Evolutionary conservation across 2,797 vertebrate species (phyloP), one percentile per base, ranked within the genome.

Genomic region (Brachyalestes nurse): DNA sequence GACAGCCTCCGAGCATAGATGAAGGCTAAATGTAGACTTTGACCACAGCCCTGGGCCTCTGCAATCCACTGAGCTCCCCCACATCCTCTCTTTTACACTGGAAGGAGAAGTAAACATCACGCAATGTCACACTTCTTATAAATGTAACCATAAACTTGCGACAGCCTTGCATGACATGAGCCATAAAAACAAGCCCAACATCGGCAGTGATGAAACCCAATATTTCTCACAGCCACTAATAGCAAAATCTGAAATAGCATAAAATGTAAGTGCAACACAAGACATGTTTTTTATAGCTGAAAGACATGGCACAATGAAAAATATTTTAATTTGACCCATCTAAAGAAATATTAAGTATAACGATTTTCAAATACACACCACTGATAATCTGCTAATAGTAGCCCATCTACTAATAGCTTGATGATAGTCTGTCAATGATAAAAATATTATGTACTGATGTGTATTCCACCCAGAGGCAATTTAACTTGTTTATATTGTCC

Each of bases 71-170:
- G 17, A 77, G 80, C 76, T 65, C 49, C 77, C 84, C 77, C 75
- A 72, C 65, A 75, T 72, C 76, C 69, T 79, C 49, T 72, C 71
- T 61, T 79, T 87, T 77, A 77, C 14, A 69, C 67, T 69, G 40
- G 25, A 57, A 80, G 38, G 72, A 60, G 72, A 55, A 86, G 81
- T 74, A 85, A 83, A 87, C 77, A 82, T 78, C 75, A 79, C 69
- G 74, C 79, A 40, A 72, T 61, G 73, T 83, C 71, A 49, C 45
- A 42, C 45, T 77, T 86, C 55, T 61, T 80, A 55, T 76, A 70
- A 80, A 77, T 58, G 57, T 60, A 72, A 60, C 78, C n/a, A n/a
- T 83, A 16, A 75, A 86, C 66, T 51, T 73, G 47, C 73, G 53
- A 21, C 17, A 42, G 49, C 21, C 25, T 78, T 0, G 47, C 71